phyloP scores from a whole-genome alignment of 2,113 vertebrate genomes.

The Crotalus tigris region DNA sequence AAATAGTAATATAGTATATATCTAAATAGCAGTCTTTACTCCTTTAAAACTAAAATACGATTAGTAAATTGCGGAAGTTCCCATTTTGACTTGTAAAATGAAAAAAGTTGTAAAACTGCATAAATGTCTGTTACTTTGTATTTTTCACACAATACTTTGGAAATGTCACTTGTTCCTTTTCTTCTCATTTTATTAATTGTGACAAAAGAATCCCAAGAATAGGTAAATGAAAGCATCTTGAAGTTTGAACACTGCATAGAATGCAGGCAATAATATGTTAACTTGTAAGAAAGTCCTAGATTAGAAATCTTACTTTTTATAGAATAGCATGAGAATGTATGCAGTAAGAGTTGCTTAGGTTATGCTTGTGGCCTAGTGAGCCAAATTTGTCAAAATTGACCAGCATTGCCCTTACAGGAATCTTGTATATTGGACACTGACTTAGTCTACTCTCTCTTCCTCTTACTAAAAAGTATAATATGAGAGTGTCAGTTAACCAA shows the following conservation, averaged over 20 bases:
- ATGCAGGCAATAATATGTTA: not conserved
- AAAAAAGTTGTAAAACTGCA: not conserved
- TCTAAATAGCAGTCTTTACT: not conserved
- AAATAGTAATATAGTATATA: not conserved
- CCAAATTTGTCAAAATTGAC: not conserved
- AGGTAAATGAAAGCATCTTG: not conserved
- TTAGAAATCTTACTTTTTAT: not conserved
- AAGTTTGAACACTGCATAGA: not conserved
- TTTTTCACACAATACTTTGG: not conserved
- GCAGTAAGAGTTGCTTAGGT: not conserved
- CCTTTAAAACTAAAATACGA: not conserved
- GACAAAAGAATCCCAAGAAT: not conserved
- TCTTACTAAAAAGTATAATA: not conserved
- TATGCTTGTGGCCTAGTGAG: not conserved
- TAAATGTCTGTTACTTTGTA: not conserved
- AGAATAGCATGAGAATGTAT: not conserved
- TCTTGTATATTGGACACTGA: not conserved
- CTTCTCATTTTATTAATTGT: not conserved
- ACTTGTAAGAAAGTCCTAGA: not conserved
- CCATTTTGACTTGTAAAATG: not conserved
- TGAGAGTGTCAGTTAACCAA: not conserved
- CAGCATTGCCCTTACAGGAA: not conserved
- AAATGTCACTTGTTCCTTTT: not conserved
- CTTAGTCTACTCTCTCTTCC: not conserved
- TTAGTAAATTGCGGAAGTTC: not conserved